Base-by-base conservation (phyloP, 2,113 vertebrate species). In the Corydoras maculifer region DNA sequence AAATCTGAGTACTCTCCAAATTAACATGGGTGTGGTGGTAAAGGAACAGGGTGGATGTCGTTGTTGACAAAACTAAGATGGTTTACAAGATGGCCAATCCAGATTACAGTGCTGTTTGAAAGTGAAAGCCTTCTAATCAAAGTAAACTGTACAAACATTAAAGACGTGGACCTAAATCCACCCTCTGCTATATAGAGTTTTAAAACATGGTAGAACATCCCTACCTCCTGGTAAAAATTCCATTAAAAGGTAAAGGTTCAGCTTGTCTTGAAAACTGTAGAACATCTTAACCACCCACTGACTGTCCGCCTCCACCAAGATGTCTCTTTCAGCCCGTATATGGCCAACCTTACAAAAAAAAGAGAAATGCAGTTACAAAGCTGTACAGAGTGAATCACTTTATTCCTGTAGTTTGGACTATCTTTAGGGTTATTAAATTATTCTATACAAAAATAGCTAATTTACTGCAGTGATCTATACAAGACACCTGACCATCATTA, bases 241-340 rank as follows among this genome's bases (percentile, higher is more conserved):
- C 97, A 99, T 99, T 86, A 99, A 96, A 80, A 99, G 93, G 87
- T 99, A 99, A 76, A 99, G 96, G 88, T 99, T 99, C 86, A 98
- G 88, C 82, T 98, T 98, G 82, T 99, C 97, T 87, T 99, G 97
- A 84, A 99, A 99, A 70, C 97, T 99, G 48, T 99, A 99, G 87
- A 99, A 99, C 97, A 99, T 99, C 83, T 98, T 99, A 78, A 99
- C 97, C 65, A 99, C 97, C 97, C 97, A 99, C 82, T 94, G 80
- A 66, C 96, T 99, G 84, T 99, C 97, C 6, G 96, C 97, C 78
- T 99, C 97, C 71, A 98, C 96, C 75, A 99, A 91, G 77, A 99
- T 97, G 83, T 99, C 97, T 62, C 97, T 77, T 81, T 99, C 97
- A 0, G 97, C 97, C 65, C 96, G 94, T 61, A 99, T 99, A 75